Conservation (phyloP, 2,797 vertebrate species). For the Podarcis lilfordi region DNA sequence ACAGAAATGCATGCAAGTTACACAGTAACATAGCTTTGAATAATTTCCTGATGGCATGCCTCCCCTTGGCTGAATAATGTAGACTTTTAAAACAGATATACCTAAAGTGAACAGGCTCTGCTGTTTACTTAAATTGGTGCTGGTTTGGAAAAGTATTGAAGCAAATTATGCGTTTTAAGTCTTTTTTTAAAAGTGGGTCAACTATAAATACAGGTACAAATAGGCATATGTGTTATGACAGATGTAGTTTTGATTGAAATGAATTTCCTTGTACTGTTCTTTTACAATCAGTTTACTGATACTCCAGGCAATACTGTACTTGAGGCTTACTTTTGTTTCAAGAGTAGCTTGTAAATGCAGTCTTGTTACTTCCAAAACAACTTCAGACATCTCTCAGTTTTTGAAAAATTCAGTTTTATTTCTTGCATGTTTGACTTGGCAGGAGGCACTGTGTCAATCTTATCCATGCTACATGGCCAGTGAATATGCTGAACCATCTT, state of each 20-base stretch:
- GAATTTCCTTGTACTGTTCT: conserved; percentile 72
- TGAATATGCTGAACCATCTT: conserved; percentile 16
- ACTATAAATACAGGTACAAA: conserved; percentile 73
- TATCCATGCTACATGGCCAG: conserved; percentile 10
- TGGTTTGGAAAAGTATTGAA: conserved; percentile 65
- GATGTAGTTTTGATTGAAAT: conserved; percentile 70
- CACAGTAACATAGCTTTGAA: not conserved
- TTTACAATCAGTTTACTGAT: conserved; percentile 64
- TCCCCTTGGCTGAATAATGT: conserved; percentile 65
- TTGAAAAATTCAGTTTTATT: not conserved
- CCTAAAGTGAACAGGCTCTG: conserved; percentile 70
- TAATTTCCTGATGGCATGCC: not conserved
- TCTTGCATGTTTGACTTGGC: conserved; percentile 12
- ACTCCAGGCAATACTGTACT: conserved; percentile 60
- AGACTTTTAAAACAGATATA: conserved; percentile 70
- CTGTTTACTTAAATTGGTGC: conserved; percentile 60
- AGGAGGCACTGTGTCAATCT: conserved; percentile 33
- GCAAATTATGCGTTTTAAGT: conserved; percentile 65
- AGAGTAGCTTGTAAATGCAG: conserved; percentile 67
- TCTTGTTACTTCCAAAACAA: conserved; percentile 46
- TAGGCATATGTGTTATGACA: conserved; percentile 59
- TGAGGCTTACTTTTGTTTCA: conserved; percentile 30
- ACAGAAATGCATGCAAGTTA: not conserved
- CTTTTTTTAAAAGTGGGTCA: conserved; percentile 60
- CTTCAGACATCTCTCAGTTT: not conserved